Conservation (phyloP, 2,888 invertebrate species). For the Microchrysa polita region DNA sequence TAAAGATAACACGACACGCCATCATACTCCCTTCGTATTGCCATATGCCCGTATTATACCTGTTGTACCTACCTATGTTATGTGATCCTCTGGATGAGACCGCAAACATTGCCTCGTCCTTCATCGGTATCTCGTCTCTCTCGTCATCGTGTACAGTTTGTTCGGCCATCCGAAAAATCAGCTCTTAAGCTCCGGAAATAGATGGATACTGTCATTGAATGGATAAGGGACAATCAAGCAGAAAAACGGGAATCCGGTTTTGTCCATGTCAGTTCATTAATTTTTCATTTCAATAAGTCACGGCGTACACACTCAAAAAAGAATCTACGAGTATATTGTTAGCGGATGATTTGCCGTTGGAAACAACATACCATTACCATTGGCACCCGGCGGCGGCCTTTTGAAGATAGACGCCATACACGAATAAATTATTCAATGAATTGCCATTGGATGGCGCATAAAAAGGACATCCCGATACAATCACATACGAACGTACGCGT, state of each 20-base stretch:
- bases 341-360: slow-evolving; percentile 7
- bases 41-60: background rate
- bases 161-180: slow-evolving; percentile 51
- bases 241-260: slow-evolving; percentile 50
- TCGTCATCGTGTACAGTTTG: slow-evolving; percentile 1
- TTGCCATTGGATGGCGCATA: slow-evolving; percentile 18
- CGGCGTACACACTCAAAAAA: too few species aligned
- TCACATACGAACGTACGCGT: background rate
- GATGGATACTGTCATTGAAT: slow-evolving; percentile 41
- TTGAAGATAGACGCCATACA: too few species aligned
- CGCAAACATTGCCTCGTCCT: background rate
- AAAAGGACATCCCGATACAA: slow-evolving; percentile 1
- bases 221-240: slow-evolving; percentile 47
- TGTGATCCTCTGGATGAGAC: background rate
- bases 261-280: slow-evolving; percentile 51
- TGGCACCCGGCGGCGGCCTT: too few species aligned
- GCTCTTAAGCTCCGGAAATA: slow-evolving; percentile 52
- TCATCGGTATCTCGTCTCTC: background rate
- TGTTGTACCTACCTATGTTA: background rate
- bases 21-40: background rate
- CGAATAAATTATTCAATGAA: slow-evolving; percentile 32
- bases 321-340: slow-evolving; percentile 18
- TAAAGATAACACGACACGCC: background rate
- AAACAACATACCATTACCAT: too few species aligned
- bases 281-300: slow-evolving; percentile 50